Conservation (phyloP, 2,888 invertebrate genomes). For the Urechis unicinctus region DNA sequence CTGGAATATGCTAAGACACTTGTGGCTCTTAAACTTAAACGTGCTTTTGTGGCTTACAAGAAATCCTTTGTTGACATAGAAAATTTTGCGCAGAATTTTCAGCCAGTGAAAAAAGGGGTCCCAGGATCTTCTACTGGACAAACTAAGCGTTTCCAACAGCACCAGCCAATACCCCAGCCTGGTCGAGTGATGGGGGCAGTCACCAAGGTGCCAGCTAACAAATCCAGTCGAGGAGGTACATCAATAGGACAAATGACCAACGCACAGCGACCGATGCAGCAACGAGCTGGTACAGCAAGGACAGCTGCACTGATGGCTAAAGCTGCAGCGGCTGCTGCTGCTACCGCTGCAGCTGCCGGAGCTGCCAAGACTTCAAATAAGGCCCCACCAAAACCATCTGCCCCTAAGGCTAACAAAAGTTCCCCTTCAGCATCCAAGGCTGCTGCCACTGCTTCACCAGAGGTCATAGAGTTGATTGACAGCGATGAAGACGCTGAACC, state of each 20-base stretch:
- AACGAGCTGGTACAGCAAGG: too few relatives aligned
- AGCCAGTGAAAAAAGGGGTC: background rate
- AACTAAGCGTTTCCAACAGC: background rate
- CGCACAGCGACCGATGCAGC: too few relatives aligned
- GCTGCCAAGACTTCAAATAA: background rate
- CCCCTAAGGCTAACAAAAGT: background rate
- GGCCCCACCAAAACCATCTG: background rate
- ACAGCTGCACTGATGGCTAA: too few relatives aligned
- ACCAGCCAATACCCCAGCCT: background rate
- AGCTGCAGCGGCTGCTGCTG: background rate
- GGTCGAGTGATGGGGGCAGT: too few relatives aligned
- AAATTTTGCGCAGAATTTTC: conserved; percentile 2
- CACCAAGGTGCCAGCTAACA: too few relatives aligned
- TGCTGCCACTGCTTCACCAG: background rate
- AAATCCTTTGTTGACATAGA: conserved; percentile 10
- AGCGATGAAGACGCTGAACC: conserved; percentile 11
- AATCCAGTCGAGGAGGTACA: too few relatives aligned
- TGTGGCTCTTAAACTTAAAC: conserved; percentile 8
- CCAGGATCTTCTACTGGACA: background rate
- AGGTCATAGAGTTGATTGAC: conserved; percentile 14
- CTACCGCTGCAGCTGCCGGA: background rate
- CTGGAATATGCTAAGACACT: background rate
- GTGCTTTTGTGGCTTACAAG: conserved; percentile 9
- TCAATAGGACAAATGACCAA: background rate
- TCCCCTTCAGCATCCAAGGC: background rate